Conservation (phyloP, 2,113 vertebrate genomes). For the Clarias macrocephalus region DNA sequence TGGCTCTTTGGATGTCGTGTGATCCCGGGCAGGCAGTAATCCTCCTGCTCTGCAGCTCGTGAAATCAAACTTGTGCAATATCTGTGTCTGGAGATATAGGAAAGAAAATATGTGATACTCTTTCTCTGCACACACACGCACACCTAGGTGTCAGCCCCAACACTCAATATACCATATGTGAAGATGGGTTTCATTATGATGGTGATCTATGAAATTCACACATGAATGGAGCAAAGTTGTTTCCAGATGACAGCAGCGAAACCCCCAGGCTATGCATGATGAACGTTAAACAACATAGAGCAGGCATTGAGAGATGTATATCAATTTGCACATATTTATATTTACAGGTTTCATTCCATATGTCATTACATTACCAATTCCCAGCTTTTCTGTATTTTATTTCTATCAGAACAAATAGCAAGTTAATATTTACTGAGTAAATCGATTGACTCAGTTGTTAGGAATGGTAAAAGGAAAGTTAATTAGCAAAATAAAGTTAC, state of each 20-base stretch:
- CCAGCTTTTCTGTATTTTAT: not conserved
- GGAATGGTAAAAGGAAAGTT: too few relatives aligned
- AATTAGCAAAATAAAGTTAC: not conserved
- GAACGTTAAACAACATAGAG: not conserved
- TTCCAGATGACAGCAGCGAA: slow-evolving; percentile 23
- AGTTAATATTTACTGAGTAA: not conserved
- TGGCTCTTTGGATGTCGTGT: not conserved
- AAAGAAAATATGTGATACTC: slow-evolving; percentile 29
- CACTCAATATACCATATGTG: slow-evolving; percentile 3
- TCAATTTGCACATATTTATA: not conserved
- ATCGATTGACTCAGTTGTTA: not conserved
- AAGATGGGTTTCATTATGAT: slow-evolving; percentile 46
- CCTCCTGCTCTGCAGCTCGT: slow-evolving; percentile 42
- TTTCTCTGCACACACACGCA: not conserved
- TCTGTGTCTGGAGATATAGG: slow-evolving; percentile 35
- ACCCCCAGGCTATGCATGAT: not conserved
- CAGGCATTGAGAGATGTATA: not conserved
- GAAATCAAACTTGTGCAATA: slow-evolving; percentile 38
- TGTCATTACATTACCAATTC: too few relatives aligned
- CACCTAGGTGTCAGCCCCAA: not conserved
- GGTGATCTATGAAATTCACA: slow-evolving; percentile 44
- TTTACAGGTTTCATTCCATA: not conserved
- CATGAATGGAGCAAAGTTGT: slow-evolving; percentile 35
- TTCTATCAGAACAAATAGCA: not conserved
- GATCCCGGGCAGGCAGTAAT: slow-evolving; percentile 33